Base-by-base conservation (phyloP, 2,888 invertebrate genomes). In the Lithophane leautieri region DNA sequence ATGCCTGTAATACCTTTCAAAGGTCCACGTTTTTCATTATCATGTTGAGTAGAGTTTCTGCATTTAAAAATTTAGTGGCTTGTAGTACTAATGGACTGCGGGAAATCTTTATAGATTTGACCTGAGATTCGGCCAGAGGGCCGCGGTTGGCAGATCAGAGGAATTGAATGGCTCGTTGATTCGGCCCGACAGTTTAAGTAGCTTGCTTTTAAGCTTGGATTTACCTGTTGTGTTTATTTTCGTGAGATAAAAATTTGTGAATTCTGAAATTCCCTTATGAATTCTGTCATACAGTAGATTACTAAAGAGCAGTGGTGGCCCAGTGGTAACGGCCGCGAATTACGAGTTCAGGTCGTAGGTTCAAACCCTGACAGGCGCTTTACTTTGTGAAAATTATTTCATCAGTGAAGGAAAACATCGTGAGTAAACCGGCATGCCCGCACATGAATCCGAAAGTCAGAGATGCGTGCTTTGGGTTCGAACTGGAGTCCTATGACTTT, bases 71-170 rank as follows among this genome's bases (percentile, higher is more conserved):
- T 54, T 12, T 0, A 44, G 19, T 63, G 61, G 2, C 9, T 1
- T 60, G n/a, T 54, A 54, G 16, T 42, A 61, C 75, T 83, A 82
- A 83, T 82, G 85, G 86, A 68, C 80, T 66, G 70, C 40, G 52
- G 62, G 74, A 70, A 76, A 83, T 82, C 86, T 86, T 86, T 83
- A 83, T 82, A 82, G 85, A 86, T 86, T 75, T 78, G 82, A 81
- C 78, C 83, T 77, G 81, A 80, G 81, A 83, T 77, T 73, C 66
- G 73, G 71, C 61, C 69, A 56, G 72, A 34, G 65, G 67, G 72
- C 67, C 50, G 14, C 72, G 25, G 54, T 56, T 58, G 50, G 50
- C 56, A 50, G 80, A 62, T 76, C 63, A 40, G 65, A 19, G 16
- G 58, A 63, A 73, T 71, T 66, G 63, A 42, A 62, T 8, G 42